Conservation (phyloP, 2,888 invertebrate species). For the Stomorhina lunata region DNA sequence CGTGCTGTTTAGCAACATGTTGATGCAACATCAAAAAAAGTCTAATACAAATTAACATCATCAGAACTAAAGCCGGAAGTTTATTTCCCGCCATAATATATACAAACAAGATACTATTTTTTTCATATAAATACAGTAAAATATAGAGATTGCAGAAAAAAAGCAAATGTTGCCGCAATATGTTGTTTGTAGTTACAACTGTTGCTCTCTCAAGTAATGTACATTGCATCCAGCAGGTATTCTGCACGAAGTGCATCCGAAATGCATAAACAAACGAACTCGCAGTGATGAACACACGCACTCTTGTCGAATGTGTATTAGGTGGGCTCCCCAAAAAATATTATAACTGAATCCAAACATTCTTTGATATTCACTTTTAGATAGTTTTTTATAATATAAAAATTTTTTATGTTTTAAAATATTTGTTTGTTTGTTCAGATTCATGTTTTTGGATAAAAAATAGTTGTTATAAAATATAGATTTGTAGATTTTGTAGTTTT, state of each 20-base stretch:
- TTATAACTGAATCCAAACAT: no score
- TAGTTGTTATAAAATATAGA: no score
- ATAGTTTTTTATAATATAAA: no score
- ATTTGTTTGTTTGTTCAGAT: no score
- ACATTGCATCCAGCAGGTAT: conserved; percentile 13
- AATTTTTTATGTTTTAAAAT: no score
- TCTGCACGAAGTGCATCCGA: conserved; percentile 20
- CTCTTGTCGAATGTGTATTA: not conserved
- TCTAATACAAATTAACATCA: not conserved
- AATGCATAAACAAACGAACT: conserved; percentile 19
- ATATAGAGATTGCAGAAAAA: not conserved
- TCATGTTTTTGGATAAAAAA: no score
- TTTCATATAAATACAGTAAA: not conserved
- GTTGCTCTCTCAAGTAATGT: conserved; percentile 34
- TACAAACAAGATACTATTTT: not conserved
- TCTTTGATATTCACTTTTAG: no score
- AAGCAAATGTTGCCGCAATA: conserved; percentile 35
- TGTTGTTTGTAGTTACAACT: conserved; percentile 47
- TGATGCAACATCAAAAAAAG: conserved; percentile 1
- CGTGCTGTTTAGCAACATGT: conserved; percentile 35
- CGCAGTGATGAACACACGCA: not conserved
- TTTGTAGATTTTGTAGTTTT: no score
- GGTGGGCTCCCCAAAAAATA: no score
- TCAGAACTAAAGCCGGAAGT: conserved; percentile 45
- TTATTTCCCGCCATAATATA: conserved; percentile 64